Percentiles rank a stretch among this genome's conserved stretches.
phyloP scores from a whole-genome alignment of 1,140 invertebrate species.

The Lepidurus arcticus region DNA sequence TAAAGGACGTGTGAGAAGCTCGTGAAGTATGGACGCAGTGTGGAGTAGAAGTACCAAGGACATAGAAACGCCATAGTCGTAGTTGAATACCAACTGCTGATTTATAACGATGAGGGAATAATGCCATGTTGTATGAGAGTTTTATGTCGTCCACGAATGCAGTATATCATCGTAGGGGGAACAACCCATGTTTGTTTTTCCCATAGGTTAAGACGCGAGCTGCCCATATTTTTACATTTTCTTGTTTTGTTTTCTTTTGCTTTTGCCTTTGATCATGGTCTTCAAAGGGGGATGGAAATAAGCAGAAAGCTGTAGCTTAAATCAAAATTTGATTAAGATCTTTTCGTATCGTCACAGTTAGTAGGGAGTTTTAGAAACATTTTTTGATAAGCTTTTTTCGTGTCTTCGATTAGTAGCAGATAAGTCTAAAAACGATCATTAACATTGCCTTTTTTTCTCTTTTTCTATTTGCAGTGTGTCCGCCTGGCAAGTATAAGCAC shows the following conservation, averaged over 20 bases:
- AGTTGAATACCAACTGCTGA: neutral
- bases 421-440: neutral
- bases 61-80: neutral
- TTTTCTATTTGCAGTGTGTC: constrained; percentile 55
- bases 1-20: no score
- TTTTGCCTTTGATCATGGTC: neutral
- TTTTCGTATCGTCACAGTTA: neutral
- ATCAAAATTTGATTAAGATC: neutral
- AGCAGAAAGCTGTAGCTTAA: neutral
- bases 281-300: neutral
- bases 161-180: neutral
- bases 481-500: constrained; percentile 61
- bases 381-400: constrained; percentile 29
- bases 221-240: constrained; percentile 11
- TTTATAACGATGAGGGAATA: neutral
- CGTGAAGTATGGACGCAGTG: no score
- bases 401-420: neutral
- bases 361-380: neutral
- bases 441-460: constrained; percentile 33
- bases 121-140: neutral
- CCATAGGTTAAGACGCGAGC: neutral
- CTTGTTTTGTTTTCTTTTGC: neutral
- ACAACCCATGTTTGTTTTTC: neutral
- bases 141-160: neutral
- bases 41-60: no score